Evolutionary conservation across 2,797 vertebrate species (phyloP), one percentile per base, ranked within the genome.

Genomic region (Anas bernieri): DNA sequence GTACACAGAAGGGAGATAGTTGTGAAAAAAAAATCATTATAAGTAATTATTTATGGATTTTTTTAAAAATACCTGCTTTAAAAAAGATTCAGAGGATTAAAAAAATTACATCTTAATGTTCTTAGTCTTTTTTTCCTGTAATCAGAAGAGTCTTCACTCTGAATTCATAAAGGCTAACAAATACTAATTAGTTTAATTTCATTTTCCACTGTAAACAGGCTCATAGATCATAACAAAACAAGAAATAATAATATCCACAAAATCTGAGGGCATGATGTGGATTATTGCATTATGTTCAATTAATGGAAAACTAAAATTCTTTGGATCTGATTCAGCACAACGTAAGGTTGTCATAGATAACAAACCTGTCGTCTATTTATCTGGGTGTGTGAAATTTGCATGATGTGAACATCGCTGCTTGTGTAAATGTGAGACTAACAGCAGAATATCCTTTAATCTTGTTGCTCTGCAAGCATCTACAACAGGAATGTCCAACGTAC

Each of bases 321-420:
- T 37, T 9, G 52, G 25, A 56, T 55, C 17, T 35, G 46, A 69
- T 88, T 85, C 61, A 74, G 64, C 26, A 83, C 26, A 46, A 70
- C 28, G 17, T 20, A 52, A 25, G 33, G 55, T 16, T 30, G 31
- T 45, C 33, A 50, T 1, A 74, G 33, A 2, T 7, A 81, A 50
- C 2, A 68, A 46, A 28, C 9, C 7, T 16, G 12, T 30, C n/a
- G 52, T 46, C 55, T 43, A 1, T 30, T 76, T 78, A 33, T 23
- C 23, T 61, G 35, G 22, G 30, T 15, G 16, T 0, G 0, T 45
- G 30, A 0, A 0, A 35, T 52, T 46, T 22, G 21, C 11, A 10
- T 11, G 3, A 39, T 17, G 30, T n/a, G 22, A 69, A 58, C 2
- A 6, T 6, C 39, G 7, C 20, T 67, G 13, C 50, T 48, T 28